Evolutionary conservation across 2,797 vertebrate genomes (phyloP), one percentile per base, ranked within the genome.

Genomic region (Acrossocheilus wenchowensis): DNA sequence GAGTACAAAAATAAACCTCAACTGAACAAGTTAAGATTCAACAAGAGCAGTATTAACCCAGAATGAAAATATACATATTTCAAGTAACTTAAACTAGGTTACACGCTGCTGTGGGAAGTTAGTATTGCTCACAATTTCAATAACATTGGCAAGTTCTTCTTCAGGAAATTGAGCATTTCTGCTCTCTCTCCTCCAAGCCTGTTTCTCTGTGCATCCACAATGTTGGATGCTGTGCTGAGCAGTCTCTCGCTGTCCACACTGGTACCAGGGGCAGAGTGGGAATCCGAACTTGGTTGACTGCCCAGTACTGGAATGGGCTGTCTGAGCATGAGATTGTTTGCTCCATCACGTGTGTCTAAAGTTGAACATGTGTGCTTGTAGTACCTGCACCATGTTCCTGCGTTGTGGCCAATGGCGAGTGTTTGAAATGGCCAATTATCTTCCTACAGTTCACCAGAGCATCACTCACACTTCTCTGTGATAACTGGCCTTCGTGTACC

Each of bases 91-190:
- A 73, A 45, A 73, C 71, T 73, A 26, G 71, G 41, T 73, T 48
- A 73, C 11, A 15, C 23, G 26, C 41, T 73, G 23, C 6, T 48
- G 41, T 73, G 71, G 23, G 23, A 73, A 73, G 23, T 48, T 48
- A 75, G 72, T 50, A 75, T 34, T 75, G 72, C n/a, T 34, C 7
- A 75, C 72, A 75, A 10, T 75, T 57, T 78, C 30, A 78, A 23
- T 17, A 78, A 78, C 45, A 78, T 39, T 57, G 50, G 17, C n/a
- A 78, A 54, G 30, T 54, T 54, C 17, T 36, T 57, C 19, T 57
- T 78, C 52, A 41, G 50, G 6, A 78, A 62, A 62, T 60, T 0
- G 26, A 57, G 36, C 54, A 78, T 78, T 78, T 78, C 77, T 78
- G 77, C 77, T 60, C 34, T 60, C 11, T 57, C 21, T 57, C 6